Conservation (phyloP, 2,113 vertebrate species). For the Pachypanchax playfairii region DNA sequence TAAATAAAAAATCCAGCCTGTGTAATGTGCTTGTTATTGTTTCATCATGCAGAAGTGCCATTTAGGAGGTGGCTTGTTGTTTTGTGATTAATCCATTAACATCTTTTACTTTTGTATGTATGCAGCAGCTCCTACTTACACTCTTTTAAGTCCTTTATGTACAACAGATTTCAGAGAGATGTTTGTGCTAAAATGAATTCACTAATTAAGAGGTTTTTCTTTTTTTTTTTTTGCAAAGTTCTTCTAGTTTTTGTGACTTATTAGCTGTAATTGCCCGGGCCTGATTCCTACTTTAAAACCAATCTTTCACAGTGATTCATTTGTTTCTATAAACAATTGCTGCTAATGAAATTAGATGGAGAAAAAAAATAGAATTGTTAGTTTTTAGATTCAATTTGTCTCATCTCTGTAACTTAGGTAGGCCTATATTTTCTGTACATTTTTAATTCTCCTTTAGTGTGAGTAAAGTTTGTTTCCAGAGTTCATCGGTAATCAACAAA, state of each 20-base stretch:
- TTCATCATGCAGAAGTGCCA: not conserved
- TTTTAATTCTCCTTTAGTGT: not conserved
- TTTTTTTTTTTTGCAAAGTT: not conserved
- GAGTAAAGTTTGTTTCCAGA: not conserved
- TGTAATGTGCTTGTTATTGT: not conserved
- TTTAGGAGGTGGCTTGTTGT: not conserved
- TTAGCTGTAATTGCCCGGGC: not conserved
- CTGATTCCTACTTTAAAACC: not conserved
- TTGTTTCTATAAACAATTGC: no score
- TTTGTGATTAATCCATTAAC: not conserved
- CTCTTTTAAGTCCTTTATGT: no score
- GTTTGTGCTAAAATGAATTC: no score
- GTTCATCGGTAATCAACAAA: not conserved
- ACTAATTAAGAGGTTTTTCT: no score
- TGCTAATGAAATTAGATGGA: no score
- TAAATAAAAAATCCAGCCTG: not conserved
- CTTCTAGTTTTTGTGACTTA: not conserved
- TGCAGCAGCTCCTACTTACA: no score
- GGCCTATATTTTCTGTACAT: no score
- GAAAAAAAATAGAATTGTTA: no score
- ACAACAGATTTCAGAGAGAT: no score
- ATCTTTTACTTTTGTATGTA: not conserved
- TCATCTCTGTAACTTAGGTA: no score
- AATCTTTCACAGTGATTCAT: no score
- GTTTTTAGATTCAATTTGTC: no score